Evolutionary conservation across 2,888 invertebrate genomes (phyloP).

Genomic region (Seladonia tumulorum): DNA sequence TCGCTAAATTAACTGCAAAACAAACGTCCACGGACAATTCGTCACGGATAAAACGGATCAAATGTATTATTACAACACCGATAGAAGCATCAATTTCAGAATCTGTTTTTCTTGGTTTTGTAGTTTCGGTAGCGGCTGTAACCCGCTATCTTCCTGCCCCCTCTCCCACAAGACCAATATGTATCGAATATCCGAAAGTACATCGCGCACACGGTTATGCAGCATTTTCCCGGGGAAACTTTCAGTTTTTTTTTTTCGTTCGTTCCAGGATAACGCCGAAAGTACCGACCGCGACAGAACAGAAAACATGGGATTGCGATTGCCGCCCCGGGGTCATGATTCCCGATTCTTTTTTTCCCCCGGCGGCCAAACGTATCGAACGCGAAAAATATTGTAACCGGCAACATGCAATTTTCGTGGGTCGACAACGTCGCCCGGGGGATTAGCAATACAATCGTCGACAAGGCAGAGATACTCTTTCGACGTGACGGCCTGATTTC

Average conservation of each 20-base stretch:
- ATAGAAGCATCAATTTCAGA: neutral
- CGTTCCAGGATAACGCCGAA: conserved; percentile 38
- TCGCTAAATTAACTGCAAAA: neutral
- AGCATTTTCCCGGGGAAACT: neutral
- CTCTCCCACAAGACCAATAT: neutral
- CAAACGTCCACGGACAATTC: neutral
- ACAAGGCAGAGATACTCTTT: conserved; percentile 60
- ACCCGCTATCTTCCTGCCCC: neutral
- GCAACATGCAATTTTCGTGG: conserved; percentile 72
- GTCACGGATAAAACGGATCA: neutral
- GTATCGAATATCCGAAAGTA: conserved; percentile 9
- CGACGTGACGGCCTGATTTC: conserved; percentile 72
- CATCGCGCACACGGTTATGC: neutral
- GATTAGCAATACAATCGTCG: conserved; percentile 65
- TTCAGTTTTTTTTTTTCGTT: conserved; percentile 5
- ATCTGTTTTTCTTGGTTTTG: neutral
- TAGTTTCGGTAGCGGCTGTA: neutral
- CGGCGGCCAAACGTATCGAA: conserved; percentile 44
- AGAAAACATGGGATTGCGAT: conserved; percentile 66
- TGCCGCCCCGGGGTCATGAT: conserved; percentile 63
- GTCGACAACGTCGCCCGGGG: conserved; percentile 69
- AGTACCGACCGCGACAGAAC: conserved; percentile 49
- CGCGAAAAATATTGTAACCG: conserved; percentile 72
- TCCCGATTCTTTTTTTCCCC: conserved; percentile 41
- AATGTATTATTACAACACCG: neutral